phyloP scores from a whole-genome alignment of 2,797 vertebrate species.

The Bradypodion pumilum region DNA sequence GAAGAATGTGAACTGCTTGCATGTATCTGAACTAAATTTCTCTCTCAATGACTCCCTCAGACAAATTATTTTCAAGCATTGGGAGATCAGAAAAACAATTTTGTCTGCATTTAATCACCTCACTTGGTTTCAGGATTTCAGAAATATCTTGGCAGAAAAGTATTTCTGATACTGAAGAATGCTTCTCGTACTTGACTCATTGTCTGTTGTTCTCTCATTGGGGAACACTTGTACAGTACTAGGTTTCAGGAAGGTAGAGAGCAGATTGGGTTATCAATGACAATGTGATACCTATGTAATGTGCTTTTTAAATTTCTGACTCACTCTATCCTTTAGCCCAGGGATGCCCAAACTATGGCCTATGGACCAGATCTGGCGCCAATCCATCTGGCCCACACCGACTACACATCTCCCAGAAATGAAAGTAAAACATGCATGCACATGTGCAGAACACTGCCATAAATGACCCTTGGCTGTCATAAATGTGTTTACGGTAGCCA shows the following conservation, averaged over 20 bases:
- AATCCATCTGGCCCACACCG: too few species aligned
- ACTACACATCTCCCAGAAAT: too few species aligned
- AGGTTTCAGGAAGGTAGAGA: not conserved
- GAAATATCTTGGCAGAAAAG: not conserved
- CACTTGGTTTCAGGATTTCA: not conserved
- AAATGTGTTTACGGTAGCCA: too few species aligned
- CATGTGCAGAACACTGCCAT: too few species aligned
- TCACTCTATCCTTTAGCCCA: not conserved
- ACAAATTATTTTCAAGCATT: not conserved
- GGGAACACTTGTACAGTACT: not conserved
- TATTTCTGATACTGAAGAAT: not conserved
- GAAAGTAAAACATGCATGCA: too few species aligned
- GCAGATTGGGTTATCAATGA: not conserved
- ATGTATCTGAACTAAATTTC: not conserved
- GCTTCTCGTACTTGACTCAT: not conserved
- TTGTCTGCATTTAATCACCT: not conserved
- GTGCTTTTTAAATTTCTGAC: not conserved
- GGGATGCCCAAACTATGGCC: too few species aligned
- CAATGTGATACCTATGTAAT: not conserved
- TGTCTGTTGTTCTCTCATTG: not conserved
- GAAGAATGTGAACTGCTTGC: not conserved
- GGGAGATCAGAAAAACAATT: not conserved
- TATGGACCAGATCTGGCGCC: too few species aligned
- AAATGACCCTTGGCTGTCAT: too few species aligned
- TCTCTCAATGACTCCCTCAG: not conserved